A percentile compares a stretch with the other conserved stretches of the same genome.
Evolutionary conservation across 2,113 vertebrate species (phyloP).

Genomic region (Pachycephala philippinensis): DNA sequence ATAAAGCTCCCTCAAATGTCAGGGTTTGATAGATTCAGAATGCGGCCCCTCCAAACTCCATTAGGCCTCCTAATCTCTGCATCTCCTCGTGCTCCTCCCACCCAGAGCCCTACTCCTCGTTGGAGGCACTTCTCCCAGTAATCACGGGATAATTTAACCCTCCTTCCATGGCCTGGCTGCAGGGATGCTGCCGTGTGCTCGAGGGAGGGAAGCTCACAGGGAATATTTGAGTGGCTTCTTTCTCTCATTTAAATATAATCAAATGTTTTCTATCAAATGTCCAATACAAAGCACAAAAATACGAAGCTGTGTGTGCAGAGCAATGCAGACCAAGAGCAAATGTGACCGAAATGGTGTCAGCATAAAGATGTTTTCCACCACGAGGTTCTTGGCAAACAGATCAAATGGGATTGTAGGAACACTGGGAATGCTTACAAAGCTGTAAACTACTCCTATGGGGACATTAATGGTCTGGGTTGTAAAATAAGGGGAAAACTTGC

Average conservation of each 20-base stretch:
- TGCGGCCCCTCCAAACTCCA: neutral
- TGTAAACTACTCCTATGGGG: accelerated
- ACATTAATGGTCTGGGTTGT: neutral
- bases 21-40: slow-evolving; percentile 16
- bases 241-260: neutral
- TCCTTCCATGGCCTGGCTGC: neutral
- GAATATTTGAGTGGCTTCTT: neutral
- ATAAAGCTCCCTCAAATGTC: slow-evolving; percentile 17
- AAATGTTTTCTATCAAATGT: neutral
- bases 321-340: neutral
- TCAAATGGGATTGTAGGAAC: neutral
- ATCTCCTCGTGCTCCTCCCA: neutral
- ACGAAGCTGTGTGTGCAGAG: neutral
- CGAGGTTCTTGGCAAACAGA: accelerated
- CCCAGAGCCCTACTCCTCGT: neutral
- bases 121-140: neutral
- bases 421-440: neutral
- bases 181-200: neutral
- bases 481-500: neutral
- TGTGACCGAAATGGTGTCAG: accelerated
- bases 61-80: neutral
- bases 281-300: accelerated
- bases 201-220: neutral
- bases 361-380: neutral
- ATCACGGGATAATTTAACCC: accelerated